phyloP scores from a whole-genome alignment of 2,888 invertebrate species.

The Dryococelus australis region DNA sequence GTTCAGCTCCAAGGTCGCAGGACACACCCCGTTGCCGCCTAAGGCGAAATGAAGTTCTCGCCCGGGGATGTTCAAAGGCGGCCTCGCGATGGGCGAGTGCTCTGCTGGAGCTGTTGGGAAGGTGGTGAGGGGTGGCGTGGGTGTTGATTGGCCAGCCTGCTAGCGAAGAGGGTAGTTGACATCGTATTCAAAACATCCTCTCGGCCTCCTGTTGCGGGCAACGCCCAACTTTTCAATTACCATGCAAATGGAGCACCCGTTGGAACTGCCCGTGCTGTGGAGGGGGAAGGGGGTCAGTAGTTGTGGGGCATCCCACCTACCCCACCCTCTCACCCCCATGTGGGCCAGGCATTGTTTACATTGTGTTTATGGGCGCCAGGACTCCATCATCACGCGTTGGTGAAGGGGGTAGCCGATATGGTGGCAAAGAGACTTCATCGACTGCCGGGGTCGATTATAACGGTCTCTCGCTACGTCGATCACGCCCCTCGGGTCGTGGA shows the following conservation, averaged over 20 bases:
- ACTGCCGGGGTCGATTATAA: not conserved
- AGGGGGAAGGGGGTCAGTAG: not conserved
- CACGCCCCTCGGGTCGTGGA: too few relatives aligned
- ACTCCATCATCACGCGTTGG: not conserved
- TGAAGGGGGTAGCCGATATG: not conserved
- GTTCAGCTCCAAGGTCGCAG: too few relatives aligned
- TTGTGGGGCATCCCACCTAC: not conserved
- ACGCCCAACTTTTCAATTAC: constrained; percentile 29
- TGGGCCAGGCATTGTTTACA: not conserved
- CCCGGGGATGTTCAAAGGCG: too few relatives aligned
- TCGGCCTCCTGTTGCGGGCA: not conserved
- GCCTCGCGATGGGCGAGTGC: too few relatives aligned
- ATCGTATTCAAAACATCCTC: constrained; percentile 10
- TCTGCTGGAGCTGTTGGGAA: too few relatives aligned
- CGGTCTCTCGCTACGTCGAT: not conserved
- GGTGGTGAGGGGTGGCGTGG: too few relatives aligned
- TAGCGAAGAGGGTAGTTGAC: constrained; percentile 16
- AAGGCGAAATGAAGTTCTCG: too few relatives aligned
- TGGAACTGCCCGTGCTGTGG: not conserved
- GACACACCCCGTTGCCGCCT: too few relatives aligned
- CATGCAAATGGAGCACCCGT: constrained; percentile 24
- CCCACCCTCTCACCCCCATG: not conserved
- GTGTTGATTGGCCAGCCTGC: not conserved
- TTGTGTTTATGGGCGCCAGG: not conserved
- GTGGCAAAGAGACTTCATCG: constrained; percentile 16